Evolutionary conservation across 1,140 invertebrate species (phyloP), one percentile per base, ranked within the genome.

Genomic region (Nomia melanderi): DNA sequence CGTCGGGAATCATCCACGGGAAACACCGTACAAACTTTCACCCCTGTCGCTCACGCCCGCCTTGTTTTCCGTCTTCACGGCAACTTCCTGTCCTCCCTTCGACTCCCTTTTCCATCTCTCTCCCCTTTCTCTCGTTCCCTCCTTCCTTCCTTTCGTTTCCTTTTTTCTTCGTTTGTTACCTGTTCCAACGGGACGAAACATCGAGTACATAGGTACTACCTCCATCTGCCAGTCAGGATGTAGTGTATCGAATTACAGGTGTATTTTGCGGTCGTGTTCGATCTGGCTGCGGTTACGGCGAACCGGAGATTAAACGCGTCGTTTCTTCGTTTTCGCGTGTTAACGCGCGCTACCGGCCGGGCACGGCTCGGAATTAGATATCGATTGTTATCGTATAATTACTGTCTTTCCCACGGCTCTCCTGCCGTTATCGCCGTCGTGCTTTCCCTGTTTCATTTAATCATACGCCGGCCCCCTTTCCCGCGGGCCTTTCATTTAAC

Each of bases 321-420:
- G 47, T 50, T 50, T 50, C 47, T 50, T 50, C 47, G 20, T 50
- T 50, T 50, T n/a, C n/a, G 20, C 8, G 47, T 50, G 47, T 50
- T 50, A 50, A 50, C 47, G n/a, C n/a, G 47, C 20, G n/a, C n/a
- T n/a, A n/a, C n/a, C n/a, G 6, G 20, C 47, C 47, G 20, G 47
- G 14, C 12, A 44, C 4, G 4, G 41, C 12, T 14, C 12, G 20
- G 41, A 50, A 50, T 50, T 50, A 50, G 47, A 50, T 50, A 50
- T 50, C 47, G 47, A 50, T 50, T 50, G 47, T 50, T n/a, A 50
- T 50, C 47, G 47, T n/a, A 50, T 50, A 50, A 50, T n/a, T 50
- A 50, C 47, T 50, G 47, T 50, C 47, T 50, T 50, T 50, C 47
- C 47, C 47, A 17, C 3, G 20, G 47, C n/a, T n/a, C 20, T 50